A percentile compares a stretch with the other conserved stretches of the same genome.
Evolutionary conservation across 2,113 vertebrate species (phyloP).

Genomic region (Calyptomena viridis): DNA sequence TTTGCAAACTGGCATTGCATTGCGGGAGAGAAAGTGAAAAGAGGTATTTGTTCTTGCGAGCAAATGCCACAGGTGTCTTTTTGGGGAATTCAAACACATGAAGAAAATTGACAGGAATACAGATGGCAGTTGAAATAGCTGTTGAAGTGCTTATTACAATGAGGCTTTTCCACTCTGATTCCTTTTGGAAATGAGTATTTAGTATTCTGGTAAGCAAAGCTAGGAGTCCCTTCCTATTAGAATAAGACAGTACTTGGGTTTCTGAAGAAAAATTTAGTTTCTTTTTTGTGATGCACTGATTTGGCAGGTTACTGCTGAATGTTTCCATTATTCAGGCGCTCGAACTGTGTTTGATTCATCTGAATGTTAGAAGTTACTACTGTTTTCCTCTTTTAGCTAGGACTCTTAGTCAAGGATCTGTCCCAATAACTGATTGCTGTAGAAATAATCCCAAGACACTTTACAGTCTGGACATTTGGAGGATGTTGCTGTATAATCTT

Average conservation of each 20-base stretch:
- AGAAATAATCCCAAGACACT: neutral
- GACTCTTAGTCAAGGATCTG: neutral
- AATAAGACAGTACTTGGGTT: neutral
- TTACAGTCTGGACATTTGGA: neutral
- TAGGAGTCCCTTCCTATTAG: neutral
- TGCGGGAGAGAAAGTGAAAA: neutral
- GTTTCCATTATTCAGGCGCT: neutral
- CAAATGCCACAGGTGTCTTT: constrained; percentile 27
- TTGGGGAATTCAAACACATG: neutral
- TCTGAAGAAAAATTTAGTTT: neutral
- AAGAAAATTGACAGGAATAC: neutral
- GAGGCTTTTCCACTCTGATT: neutral
- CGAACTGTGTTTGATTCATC: neutral
- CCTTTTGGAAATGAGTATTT: neutral
- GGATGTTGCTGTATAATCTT: neutral
- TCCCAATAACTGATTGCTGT: neutral
- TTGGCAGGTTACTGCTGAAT: neutral
- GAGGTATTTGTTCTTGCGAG: neutral
- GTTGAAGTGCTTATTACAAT: neutral
- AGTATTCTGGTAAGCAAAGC: neutral
- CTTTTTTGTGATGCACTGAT: neutral
- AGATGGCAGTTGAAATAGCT: neutral
- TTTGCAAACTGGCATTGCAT: neutral
- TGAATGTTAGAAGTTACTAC: neutral
- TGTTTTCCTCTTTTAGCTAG: neutral